Evolutionary conservation across 1,140 invertebrate genomes (phyloP).

Genomic region (Goniozus legneri): DNA sequence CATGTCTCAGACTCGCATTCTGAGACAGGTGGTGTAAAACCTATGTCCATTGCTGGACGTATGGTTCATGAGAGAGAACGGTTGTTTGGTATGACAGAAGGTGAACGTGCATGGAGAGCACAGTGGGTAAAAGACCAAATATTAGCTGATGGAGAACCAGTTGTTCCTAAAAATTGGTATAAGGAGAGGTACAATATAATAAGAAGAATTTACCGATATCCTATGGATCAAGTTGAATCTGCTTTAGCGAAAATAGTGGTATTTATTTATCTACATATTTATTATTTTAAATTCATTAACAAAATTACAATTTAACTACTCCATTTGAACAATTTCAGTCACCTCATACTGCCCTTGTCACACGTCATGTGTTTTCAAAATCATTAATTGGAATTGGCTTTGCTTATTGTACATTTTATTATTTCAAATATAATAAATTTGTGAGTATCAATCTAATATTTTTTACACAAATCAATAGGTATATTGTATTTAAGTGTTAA

Average conservation of each 20-base stretch:
- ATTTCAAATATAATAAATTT: conserved; percentile 75
- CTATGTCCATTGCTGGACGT: conserved; percentile 73
- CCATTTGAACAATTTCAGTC: conserved; percentile 8
- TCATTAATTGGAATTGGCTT: conserved; percentile 50
- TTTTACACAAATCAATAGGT: not conserved
- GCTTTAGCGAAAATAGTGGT: conserved; percentile 62
- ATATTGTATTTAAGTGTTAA: conserved; percentile 11
- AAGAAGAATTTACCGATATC: conserved; percentile 68
- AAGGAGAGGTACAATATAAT: conserved; percentile 72
- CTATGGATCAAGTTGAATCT: conserved; percentile 64
- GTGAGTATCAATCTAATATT: conserved; percentile 55
- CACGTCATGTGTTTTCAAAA: conserved; percentile 66
- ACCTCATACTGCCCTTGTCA: conserved; percentile 46
- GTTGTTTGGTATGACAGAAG: conserved; percentile 74
- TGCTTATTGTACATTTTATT: conserved; percentile 62
- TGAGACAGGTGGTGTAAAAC: conserved; percentile 56
- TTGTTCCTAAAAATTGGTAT: conserved; percentile 62
- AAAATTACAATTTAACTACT: conserved; percentile 12
- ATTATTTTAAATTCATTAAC: conserved; percentile 26
- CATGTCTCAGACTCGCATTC: too few relatives aligned
- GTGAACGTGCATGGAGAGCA: conserved; percentile 78
- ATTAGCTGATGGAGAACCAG: conserved; percentile 69
- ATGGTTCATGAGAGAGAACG: conserved; percentile 72
- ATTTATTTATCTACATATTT: conserved; percentile 49
- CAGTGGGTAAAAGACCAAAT: conserved; percentile 81